Evolutionary conservation across 2,113 vertebrate species (phyloP).

Genomic region (Pterocles orientalis): DNA sequence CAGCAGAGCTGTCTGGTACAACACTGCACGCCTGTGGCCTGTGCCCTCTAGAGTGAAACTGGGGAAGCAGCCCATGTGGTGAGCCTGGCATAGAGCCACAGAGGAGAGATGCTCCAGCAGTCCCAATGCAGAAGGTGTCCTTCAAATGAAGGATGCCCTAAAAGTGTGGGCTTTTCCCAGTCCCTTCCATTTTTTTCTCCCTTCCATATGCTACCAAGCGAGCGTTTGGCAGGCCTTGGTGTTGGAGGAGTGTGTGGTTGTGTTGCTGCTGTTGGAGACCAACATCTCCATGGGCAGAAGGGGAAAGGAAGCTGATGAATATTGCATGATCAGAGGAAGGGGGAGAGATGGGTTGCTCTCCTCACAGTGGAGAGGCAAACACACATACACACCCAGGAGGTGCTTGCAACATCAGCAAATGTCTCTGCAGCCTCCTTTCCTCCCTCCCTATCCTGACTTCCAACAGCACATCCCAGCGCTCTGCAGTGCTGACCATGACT

Average conservation of each 20-base stretch:
- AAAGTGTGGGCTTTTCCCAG: conserved; percentile 1
- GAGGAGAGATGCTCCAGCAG: neutral
- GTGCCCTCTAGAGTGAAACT: rapidly evolving
- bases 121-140: neutral
- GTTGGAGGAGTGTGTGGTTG: neutral
- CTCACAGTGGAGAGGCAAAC: neutral
- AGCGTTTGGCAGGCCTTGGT: neutral
- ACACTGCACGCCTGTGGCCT: rapidly evolving
- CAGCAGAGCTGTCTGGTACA: neutral
- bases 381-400: neutral
- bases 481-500: neutral
- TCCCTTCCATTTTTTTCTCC: conserved; percentile 12
- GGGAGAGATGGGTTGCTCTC: neutral
- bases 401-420: conserved; percentile 15
- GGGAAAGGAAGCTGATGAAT: neutral
- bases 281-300: neutral
- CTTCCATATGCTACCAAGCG: neutral
- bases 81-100: neutral
- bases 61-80: neutral
- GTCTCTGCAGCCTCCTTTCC: neutral
- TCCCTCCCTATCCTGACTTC: neutral
- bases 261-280: neutral
- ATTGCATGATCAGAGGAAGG: neutral
- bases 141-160: conserved; percentile 11
- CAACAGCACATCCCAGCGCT: neutral